Evolutionary conservation across 23 tunicate species (phyloP).

Genomic region (Ascidia mentula): DNA sequence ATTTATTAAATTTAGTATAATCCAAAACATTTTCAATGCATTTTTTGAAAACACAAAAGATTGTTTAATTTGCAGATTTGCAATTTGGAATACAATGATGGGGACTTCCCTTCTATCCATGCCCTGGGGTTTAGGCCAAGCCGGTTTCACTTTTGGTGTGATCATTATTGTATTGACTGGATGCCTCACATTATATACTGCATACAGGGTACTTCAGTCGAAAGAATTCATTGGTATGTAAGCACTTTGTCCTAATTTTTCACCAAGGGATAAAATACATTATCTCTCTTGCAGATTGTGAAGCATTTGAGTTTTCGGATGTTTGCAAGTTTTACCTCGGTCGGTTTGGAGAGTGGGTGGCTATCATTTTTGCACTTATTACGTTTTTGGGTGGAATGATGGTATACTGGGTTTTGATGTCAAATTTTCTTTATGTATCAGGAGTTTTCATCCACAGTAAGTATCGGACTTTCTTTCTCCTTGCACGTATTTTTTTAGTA

Average conservation of each 20-base stretch:
- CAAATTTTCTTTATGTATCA: constrained; percentile 64
- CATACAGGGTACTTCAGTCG: constrained; percentile 71
- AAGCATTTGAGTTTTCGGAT: constrained; percentile 86
- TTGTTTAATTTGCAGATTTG: constrained; percentile 51
- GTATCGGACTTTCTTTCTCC: not conserved
- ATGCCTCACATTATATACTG: constrained; percentile 73
- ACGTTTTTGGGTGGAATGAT: constrained; percentile 95
- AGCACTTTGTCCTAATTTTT: too few relatives aligned
- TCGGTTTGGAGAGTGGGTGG: constrained; percentile 61
- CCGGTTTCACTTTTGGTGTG: constrained; percentile 85
- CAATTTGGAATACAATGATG: constrained; percentile 99
- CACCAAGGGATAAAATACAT: too few relatives aligned
- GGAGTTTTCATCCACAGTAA: constrained; percentile 84
- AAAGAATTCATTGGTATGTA: constrained; percentile 57
- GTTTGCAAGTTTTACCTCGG: constrained; percentile 74
- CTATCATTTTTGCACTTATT: constrained; percentile 68
- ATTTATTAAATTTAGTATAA: too few relatives aligned
- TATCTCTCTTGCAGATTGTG: constrained; percentile 29
- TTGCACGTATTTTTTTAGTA: too few relatives aligned
- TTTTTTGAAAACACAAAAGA: too few relatives aligned
- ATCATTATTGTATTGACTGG: constrained; percentile 56
- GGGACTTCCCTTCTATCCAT: constrained; percentile 94
- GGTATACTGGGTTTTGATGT: constrained; percentile 95
- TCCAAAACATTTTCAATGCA: too few relatives aligned
- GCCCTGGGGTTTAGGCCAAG: constrained; percentile 94